Conservation (phyloP, 2,888 invertebrate species). For the Protophormia terraenovae region DNA sequence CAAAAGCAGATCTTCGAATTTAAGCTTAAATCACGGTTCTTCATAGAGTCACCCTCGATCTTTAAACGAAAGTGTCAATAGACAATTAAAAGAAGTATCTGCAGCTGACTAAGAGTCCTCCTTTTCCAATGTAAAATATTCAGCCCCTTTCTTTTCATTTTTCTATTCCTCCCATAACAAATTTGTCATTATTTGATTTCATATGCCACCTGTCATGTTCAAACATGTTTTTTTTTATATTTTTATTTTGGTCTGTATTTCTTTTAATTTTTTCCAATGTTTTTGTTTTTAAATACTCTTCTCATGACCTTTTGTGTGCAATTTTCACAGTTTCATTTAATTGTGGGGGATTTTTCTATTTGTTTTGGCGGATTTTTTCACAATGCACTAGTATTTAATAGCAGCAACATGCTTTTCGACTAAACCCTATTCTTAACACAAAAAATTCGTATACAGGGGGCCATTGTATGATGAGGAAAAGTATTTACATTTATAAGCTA, state of each 20-base stretch:
- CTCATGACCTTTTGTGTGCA: constrained; percentile 60
- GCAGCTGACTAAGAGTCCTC: background rate
- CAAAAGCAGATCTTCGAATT: too few species aligned
- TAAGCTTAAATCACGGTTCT: too few species aligned
- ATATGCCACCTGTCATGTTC: constrained; percentile 63
- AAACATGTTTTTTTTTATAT: constrained; percentile 38
- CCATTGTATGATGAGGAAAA: background rate
- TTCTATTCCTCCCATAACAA: background rate
- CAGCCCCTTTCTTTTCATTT: background rate
- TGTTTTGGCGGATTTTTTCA: constrained; percentile 31
- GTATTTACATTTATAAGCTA: constrained; percentile 44
- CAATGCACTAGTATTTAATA: constrained; percentile 13
- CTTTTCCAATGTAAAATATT: too few species aligned
- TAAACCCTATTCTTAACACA: constrained; percentile 12
- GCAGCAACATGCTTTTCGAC: background rate
- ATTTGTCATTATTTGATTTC: constrained; percentile 30
- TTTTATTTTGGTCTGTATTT: background rate
- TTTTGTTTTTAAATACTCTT: constrained; percentile 32
- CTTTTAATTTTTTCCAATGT: background rate
- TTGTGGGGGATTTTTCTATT: constrained; percentile 54
- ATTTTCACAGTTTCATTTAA: constrained; percentile 63
- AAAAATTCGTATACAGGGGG: background rate
- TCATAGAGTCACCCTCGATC: too few species aligned
- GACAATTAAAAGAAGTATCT: too few species aligned
- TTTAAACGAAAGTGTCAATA: too few species aligned